phyloP scores from a whole-genome alignment of 1,140 invertebrate species.

The Anoplolepis gracilipes region DNA sequence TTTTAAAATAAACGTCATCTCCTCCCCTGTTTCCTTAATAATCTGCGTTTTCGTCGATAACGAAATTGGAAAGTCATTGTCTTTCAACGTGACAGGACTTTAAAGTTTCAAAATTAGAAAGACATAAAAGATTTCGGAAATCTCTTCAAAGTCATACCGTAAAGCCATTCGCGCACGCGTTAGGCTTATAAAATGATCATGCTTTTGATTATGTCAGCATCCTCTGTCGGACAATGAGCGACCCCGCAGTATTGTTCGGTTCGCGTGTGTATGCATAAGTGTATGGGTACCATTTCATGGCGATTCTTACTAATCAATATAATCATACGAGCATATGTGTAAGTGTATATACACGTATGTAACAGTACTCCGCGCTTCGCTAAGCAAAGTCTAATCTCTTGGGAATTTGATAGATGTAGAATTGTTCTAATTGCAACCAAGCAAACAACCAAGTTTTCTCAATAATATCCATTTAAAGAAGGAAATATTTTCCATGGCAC shows the following conservation, averaged over 20 bases:
- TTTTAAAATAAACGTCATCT: neutral
- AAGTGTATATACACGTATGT: neutral
- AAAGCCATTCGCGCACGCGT: constrained; percentile 67
- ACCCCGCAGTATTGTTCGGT: constrained; percentile 81
- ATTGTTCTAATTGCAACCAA: constrained; percentile 31
- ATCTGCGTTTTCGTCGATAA: neutral
- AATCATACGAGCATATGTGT: constrained; percentile 68
- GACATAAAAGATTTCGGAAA: neutral
- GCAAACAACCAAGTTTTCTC: constrained; percentile 4
- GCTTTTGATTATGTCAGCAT: constrained; percentile 84
- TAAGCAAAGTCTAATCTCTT: constrained; percentile 15
- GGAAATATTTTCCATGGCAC: neutral
- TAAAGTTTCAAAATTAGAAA: neutral
- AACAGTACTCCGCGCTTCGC: neutral
- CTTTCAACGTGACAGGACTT: neutral
- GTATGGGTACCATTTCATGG: constrained; percentile 76
- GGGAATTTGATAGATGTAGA: constrained; percentile 8
- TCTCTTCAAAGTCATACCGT: neutral
- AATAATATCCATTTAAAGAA: neutral
- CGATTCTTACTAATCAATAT: constrained; percentile 80
- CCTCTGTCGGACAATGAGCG: constrained; percentile 83
- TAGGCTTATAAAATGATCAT: constrained; percentile 78
- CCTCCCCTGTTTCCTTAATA: neutral
- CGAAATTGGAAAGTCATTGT: neutral
- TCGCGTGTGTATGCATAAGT: constrained; percentile 70